A percentile compares a stretch with the other conserved stretches of the same genome.
phyloP scores from a whole-genome alignment of 2,113 vertebrate species.

The Datnioides undecimradiatus region DNA sequence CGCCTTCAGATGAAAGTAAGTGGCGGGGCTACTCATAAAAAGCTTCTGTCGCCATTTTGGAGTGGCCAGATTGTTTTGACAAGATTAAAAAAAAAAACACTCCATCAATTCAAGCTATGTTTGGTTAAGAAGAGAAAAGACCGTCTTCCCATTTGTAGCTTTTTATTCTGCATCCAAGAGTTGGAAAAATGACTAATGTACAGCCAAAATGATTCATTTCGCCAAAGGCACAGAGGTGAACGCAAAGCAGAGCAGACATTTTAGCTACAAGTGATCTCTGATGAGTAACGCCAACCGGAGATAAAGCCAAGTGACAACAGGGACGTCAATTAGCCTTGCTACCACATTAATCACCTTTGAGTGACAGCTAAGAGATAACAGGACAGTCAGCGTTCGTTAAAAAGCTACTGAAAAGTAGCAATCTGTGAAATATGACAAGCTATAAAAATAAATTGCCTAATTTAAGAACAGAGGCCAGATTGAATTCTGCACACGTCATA shows the following conservation, averaged over 20 bases:
- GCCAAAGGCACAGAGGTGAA: background rate
- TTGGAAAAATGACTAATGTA: background rate
- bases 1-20: slow-evolving; percentile 84
- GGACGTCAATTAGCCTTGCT: slow-evolving; percentile 61
- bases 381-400: slow-evolving; percentile 30
- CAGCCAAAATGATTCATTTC: slow-evolving; percentile 6
- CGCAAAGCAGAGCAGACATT: slow-evolving; percentile 7
- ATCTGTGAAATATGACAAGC: slow-evolving; percentile 57
- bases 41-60: slow-evolving; percentile 71
- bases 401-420: slow-evolving; percentile 29
- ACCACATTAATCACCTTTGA: slow-evolving; percentile 58
- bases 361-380: slow-evolving; percentile 60
- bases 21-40: slow-evolving; percentile 65
- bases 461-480: slow-evolving; percentile 42
- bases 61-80: slow-evolving; percentile 58
- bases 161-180: background rate
- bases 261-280: slow-evolving; percentile 22
- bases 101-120: slow-evolving; percentile 23
- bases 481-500: slow-evolving; percentile 44
- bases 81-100: slow-evolving; percentile 28
- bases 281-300: slow-evolving; percentile 37
- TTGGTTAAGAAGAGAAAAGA: slow-evolving; percentile 27
- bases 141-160: background rate
- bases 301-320: slow-evolving; percentile 53
- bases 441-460: slow-evolving; percentile 65